These are phyloP conservation scores for Corythornis cristatus DNA, from an alignment of 2,113 vertebrate genomes.

Conservation along the genomic window DNA sequence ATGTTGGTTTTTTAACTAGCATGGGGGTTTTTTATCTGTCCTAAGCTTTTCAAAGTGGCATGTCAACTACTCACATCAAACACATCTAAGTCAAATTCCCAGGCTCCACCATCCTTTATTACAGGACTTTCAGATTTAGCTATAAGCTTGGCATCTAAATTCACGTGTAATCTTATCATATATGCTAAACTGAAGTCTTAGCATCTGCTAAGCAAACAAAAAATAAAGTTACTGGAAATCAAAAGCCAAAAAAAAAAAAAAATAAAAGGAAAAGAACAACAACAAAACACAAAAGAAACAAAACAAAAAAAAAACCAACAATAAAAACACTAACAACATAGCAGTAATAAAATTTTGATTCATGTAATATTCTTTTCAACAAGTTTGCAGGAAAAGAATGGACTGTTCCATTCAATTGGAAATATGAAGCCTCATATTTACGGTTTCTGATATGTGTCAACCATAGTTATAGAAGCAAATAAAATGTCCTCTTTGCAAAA, in stretches of 20 bases:
- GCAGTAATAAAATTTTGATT: neutral
- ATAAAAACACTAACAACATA: too few relatives aligned
- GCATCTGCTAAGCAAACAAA: neutral
- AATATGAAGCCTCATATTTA: neutral
- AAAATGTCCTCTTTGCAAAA: neutral
- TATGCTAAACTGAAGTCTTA: neutral
- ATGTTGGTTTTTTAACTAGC: neutral
- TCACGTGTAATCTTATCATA: neutral
- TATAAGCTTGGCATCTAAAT: neutral
- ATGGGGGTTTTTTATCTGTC: neutral
- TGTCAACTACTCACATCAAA: neutral
- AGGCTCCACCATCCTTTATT: neutral
- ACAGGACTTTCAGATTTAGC: neutral
- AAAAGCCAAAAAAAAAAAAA: neutral
- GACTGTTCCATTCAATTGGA: neutral
- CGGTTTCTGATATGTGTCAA: neutral
- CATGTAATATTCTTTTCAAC: neutral
- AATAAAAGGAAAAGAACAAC: rapidly evolving
- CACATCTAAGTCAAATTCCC: neutral
- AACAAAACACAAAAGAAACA: neutral
- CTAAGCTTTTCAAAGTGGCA: neutral
- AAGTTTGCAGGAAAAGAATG: neutral
- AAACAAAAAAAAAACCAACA: neutral
- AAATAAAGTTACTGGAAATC: conserved; percentile 21
- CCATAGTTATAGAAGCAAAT: neutral